Base-by-base conservation (phyloP, 2,888 invertebrate species). In the Drosophila diplacantha region DNA sequence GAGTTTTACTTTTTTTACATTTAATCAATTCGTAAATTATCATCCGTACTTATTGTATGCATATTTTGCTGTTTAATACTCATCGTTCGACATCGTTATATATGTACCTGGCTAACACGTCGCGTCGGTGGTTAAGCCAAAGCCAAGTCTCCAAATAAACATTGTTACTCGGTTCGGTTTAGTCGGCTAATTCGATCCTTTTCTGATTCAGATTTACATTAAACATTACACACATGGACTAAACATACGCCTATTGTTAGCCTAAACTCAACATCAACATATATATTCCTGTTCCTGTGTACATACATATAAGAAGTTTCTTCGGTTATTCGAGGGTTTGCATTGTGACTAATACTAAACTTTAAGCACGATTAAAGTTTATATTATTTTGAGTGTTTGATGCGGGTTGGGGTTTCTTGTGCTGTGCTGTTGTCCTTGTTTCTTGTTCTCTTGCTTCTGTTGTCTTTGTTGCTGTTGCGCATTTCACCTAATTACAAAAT, bases 401-500 rank as follows among this genome's bases (percentile, higher is more conserved):
- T 61, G 50, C 39, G 50, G n/a, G 46, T 38, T 53, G 50, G 62
- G 47, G 35, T 32, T 14, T 32, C 18, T 35, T 61, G 50, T 69
- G 53, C 34, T 68, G 38, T 55, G 65, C 34, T 49, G 50, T 54
- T 20, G 29, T 55, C 34, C 18, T 34, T 60, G 35, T 56, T 49
- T 35, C 37, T 49, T 54, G 54, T 20, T 32, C 55, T 26, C 22
- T 35, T 62, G 37, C 58, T 49, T 32, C 43, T 64, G 31, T 58
- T 62, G 43, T 62, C 41, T 32, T 49, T 64, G 31, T 55, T 62
- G 47, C 63, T 71, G 39, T 59, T 55, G 56, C 52, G 66, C 59
- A 69, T 81, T 79, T 79, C 74, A 73, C 83, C 75, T 78, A 80
- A 77, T 80, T 78, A 79, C 83, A 80, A 77, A 80, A 82, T 61